Evolutionary conservation across 2,113 vertebrate genomes (phyloP).

Genomic region (Martes martes): DNA sequence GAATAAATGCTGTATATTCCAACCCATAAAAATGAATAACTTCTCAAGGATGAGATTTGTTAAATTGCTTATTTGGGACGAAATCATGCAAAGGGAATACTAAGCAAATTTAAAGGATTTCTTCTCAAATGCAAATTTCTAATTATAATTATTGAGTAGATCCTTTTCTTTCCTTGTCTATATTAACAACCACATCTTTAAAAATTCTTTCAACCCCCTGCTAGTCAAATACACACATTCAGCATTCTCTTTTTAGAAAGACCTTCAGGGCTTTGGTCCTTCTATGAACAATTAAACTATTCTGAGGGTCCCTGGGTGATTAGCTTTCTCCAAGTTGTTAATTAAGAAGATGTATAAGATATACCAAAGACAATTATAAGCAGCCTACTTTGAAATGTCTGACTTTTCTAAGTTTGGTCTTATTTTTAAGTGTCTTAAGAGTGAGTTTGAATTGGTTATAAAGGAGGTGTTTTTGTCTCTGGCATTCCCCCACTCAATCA

Average conservation of each 20-base stretch:
- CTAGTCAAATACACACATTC: neutral
- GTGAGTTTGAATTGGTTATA: neutral
- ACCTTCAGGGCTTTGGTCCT: neutral
- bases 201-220: neutral
- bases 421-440: neutral
- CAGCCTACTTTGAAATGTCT: neutral
- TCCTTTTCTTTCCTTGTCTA: conserved; percentile 23
- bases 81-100: conserved; percentile 56
- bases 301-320: neutral
- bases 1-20: neutral
- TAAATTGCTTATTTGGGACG: neutral
- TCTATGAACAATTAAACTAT: conserved; percentile 19
- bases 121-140: conserved; percentile 37
- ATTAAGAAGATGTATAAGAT: conserved; percentile 41
- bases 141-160: conserved; percentile 27
- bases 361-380: conserved; percentile 16
- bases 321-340: conserved; percentile 42
- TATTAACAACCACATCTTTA: neutral
- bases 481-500: neutral
- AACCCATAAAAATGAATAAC: conserved; percentile 43
- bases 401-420: neutral
- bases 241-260: neutral
- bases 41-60: conserved; percentile 42
- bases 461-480: neutral
- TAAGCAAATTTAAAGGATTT: conserved; percentile 3